These are phyloP conservation scores for Belgica antarctica DNA, from an alignment of 2,888 invertebrate genomes.

Conservation along the genomic window DNA sequence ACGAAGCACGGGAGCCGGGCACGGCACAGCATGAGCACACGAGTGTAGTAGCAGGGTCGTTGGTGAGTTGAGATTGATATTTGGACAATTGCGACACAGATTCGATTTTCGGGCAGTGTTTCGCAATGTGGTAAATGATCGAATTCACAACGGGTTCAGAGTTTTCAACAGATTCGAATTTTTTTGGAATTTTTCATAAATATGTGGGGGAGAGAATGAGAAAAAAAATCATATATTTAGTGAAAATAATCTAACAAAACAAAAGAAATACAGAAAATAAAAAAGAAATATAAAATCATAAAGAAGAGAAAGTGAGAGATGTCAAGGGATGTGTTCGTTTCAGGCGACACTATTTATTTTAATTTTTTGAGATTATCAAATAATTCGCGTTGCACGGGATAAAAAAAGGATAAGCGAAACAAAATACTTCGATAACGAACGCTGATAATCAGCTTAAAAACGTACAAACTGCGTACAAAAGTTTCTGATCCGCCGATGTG, in stretches of 20 bases:
- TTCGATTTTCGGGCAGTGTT: slow-evolving; percentile 15
- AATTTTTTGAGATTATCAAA: slow-evolving; percentile 61
- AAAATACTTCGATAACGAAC: background rate
- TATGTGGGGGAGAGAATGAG: slow-evolving; percentile 43
- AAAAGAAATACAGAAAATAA: background rate
- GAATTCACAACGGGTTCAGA: slow-evolving; percentile 6
- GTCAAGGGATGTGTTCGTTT: slow-evolving; percentile 47
- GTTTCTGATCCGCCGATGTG: no score
- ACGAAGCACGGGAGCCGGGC: slow-evolving; percentile 26
- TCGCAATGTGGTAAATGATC: slow-evolving; percentile 11
- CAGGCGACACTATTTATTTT: slow-evolving; percentile 54
- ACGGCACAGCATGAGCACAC: background rate
- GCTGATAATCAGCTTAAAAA: background rate
- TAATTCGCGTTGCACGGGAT: slow-evolving; percentile 47
- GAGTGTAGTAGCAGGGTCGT: background rate
- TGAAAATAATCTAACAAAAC: slow-evolving; percentile 39
- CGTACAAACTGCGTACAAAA: no score
- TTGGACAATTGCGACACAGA: slow-evolving; percentile 16
- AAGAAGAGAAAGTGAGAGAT: slow-evolving; percentile 17
- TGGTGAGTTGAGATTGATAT: slow-evolving; percentile 24
- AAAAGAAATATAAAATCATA: slow-evolving; percentile 16
- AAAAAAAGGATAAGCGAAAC: background rate
- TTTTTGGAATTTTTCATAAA: slow-evolving; percentile 29
- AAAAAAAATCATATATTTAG: slow-evolving; percentile 44
- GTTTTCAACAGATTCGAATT: slow-evolving; percentile 26